Evolutionary conservation across 2,113 vertebrate genomes (phyloP).

Genomic region (Nanorana parkeri): DNA sequence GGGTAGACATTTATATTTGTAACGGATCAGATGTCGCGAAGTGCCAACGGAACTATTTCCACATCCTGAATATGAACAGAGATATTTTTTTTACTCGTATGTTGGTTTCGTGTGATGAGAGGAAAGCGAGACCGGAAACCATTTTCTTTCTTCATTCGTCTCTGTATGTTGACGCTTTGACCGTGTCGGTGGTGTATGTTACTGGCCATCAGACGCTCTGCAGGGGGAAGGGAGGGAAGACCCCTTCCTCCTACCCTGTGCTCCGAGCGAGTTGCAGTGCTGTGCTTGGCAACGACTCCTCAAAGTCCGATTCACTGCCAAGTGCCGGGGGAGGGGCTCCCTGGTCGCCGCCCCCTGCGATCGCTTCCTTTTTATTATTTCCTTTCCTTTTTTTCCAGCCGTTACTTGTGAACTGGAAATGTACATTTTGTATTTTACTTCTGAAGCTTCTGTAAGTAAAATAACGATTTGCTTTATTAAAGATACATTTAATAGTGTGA

Average conservation of each 20-base stretch:
- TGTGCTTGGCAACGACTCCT: too few relatives aligned
- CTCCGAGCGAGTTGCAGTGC: neutral
- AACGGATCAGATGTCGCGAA: conserved; percentile 61
- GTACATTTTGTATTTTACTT: conserved; percentile 84
- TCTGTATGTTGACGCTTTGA: conserved; percentile 67
- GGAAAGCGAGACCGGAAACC: conserved; percentile 59
- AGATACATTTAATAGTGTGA: conserved; percentile 79
- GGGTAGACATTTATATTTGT: conserved; percentile 58
- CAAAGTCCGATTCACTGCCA: conserved; percentile 44
- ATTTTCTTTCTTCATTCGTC: conserved; percentile 5
- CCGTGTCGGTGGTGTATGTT: conserved; percentile 75
- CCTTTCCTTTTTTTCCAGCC: conserved; percentile 65
- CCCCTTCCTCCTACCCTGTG: too few relatives aligned
- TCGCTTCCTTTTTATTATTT: conserved; percentile 71
- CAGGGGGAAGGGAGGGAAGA: neutral
- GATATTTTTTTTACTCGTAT: conserved; percentile 67
- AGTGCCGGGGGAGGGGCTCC: too few relatives aligned
- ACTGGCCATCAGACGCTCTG: conserved; percentile 70
- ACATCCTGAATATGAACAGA: conserved; percentile 60
- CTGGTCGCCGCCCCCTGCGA: too few relatives aligned
- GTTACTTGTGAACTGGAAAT: conserved; percentile 80
- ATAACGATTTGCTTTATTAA: conserved; percentile 84
- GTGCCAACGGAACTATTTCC: conserved; percentile 65
- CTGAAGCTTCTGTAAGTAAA: conserved; percentile 84
- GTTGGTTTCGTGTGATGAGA: conserved; percentile 60